Percentiles rank a stretch among this genome's conserved stretches.
Conservation (phyloP, 2,888 invertebrate species). For the Serripes groenlandicus region DNA sequence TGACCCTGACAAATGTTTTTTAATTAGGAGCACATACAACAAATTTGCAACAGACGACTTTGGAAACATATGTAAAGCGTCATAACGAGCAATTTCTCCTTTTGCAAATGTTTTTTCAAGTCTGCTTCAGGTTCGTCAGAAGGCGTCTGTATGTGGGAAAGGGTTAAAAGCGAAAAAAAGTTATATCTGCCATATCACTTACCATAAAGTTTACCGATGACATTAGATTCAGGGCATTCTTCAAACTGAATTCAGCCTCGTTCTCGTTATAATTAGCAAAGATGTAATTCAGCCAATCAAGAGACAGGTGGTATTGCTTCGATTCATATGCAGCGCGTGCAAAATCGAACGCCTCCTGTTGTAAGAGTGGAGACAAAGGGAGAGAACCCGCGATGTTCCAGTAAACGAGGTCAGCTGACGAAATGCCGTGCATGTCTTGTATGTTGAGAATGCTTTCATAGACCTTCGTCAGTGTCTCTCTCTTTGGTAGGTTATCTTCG, state of each 20-base stretch:
- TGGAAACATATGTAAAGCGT: no score
- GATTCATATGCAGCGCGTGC: constrained; percentile 61
- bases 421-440: constrained; percentile 57
- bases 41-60: no score
- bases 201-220: constrained; percentile 72
- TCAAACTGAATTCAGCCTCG: constrained; percentile 27
- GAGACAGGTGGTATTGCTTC: constrained; percentile 43
- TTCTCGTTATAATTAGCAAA: constrained; percentile 18
- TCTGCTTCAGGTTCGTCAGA: no score
- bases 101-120: no score
- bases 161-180: no score
- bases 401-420: constrained; percentile 50
- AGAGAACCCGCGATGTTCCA: constrained; percentile 52
- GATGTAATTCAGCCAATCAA: constrained; percentile 64
- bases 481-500: constrained; percentile 68
- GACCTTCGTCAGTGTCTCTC: constrained; percentile 48
- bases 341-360: constrained; percentile 70
- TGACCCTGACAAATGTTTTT: no score
- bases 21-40: no score
- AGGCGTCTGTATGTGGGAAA: no score
- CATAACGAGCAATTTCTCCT: no score
- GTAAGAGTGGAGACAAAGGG: constrained; percentile 55
- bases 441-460: constrained; percentile 56
- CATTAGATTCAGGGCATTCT: constrained; percentile 53
- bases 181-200: no score